These are phyloP conservation scores for Plagodis pulveraria DNA, from an alignment of 2,888 invertebrate species.

Conservation along the genomic window DNA sequence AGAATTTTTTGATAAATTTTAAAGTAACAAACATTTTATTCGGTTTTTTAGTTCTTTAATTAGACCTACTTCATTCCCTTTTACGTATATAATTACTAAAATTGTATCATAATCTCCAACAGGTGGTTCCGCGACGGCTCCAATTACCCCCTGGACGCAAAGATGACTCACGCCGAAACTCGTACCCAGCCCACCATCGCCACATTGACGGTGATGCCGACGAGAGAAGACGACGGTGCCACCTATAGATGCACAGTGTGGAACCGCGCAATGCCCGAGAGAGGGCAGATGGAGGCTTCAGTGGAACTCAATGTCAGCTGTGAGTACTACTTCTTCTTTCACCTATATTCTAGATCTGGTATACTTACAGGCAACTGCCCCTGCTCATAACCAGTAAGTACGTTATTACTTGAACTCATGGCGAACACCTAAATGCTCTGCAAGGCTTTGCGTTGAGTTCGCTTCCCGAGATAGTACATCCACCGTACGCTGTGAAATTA, in stretches of 20 bases:
- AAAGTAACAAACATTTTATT: too few species aligned
- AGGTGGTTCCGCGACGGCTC: conserved; percentile 94
- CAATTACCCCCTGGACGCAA: conserved; percentile 89
- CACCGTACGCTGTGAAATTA: too few species aligned
- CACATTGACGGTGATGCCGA: conserved; percentile 90
- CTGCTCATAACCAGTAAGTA: too few species aligned
- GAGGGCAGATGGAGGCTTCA: conserved; percentile 91
- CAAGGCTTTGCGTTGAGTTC: too few species aligned
- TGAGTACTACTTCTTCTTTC: conserved; percentile 81
- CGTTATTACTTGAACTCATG: too few species aligned
- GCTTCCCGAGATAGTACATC: too few species aligned
- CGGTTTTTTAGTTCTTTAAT: too few species aligned
- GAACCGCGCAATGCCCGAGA: conserved; percentile 94
- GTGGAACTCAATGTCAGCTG: conserved; percentile 95
- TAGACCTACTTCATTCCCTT: not conserved
- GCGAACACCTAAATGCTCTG: too few species aligned
- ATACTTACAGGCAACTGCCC: too few species aligned
- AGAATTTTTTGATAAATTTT: too few species aligned
- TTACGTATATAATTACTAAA: not conserved
- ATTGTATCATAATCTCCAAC: conserved; percentile 30
- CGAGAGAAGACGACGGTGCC: conserved; percentile 93
- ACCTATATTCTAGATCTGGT: too few species aligned
- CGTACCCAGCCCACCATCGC: conserved; percentile 91
- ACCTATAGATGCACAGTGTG: conserved; percentile 94
- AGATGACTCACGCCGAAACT: conserved; percentile 88